Conservation (phyloP, 2,113 vertebrate genomes). For the Lycaon pictus region DNA sequence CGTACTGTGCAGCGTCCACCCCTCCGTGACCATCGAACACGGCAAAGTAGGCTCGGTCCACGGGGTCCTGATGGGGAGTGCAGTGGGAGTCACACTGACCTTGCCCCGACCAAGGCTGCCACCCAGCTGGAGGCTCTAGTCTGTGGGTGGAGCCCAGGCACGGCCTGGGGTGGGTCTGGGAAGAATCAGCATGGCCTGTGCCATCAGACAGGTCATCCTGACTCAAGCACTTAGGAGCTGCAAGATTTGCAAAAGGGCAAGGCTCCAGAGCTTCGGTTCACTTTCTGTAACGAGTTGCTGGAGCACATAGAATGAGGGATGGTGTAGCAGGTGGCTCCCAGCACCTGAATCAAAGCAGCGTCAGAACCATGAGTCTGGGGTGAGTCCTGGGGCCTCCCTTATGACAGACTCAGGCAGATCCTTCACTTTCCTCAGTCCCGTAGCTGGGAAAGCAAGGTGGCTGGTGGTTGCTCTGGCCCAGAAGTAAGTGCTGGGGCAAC, state of each 20-base stretch:
- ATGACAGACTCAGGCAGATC: neutral
- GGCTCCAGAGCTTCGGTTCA: neutral
- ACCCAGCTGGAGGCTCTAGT: neutral
- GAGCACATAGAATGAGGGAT: neutral
- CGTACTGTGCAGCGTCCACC: conserved; percentile 93
- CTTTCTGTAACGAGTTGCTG: neutral
- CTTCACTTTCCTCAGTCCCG: neutral
- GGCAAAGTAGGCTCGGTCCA: conserved; percentile 92
- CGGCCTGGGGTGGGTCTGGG: neutral
- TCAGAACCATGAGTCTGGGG: neutral
- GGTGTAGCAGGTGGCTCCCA: neutral
- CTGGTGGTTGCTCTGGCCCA: neutral
- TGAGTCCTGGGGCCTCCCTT: neutral
- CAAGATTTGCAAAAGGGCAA: neutral
- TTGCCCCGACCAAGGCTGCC: rapidly evolving
- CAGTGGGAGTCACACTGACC: neutral
- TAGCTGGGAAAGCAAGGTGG: neutral
- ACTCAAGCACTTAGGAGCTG: neutral
- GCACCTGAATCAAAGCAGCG: neutral
- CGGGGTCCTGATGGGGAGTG: conserved; percentile 85
- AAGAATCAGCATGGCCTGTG: neutral
- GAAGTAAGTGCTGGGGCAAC: neutral
- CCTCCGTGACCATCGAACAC: conserved; percentile 98
- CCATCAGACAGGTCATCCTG: neutral
- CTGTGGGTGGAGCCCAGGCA: neutral